Conservation (phyloP, 2,797 vertebrate species). For the Mionectes olivaceus region DNA sequence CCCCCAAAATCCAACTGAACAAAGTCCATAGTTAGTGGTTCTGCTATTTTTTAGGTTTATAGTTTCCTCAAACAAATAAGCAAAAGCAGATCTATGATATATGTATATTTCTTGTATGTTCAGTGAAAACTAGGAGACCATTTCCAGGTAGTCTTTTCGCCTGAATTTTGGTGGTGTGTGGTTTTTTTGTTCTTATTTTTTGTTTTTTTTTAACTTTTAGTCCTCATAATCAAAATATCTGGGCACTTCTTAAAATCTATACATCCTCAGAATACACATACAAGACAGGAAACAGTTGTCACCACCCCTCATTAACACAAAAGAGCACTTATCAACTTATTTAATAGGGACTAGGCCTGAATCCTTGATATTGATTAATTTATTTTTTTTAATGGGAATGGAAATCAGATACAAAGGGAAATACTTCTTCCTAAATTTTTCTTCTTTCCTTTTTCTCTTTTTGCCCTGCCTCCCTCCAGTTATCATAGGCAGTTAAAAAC, state of each 20-base stretch:
- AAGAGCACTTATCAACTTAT: background rate
- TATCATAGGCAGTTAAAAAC: background rate
- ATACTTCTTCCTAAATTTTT: background rate
- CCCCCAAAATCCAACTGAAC: rapidly evolving
- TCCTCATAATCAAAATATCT: background rate
- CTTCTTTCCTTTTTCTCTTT: no score
- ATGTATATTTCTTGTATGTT: background rate
- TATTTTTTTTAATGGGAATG: background rate
- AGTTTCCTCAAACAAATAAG: background rate
- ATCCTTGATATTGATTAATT: background rate
- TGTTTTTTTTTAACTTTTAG: background rate
- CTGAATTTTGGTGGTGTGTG: no score
- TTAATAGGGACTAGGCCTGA: background rate
- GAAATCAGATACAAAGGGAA: background rate
- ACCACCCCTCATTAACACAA: background rate
- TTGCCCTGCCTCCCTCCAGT: rapidly evolving
- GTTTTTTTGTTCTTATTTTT: no score
- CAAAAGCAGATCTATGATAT: background rate
- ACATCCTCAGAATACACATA: background rate
- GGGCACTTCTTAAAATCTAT: background rate
- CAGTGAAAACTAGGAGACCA: background rate
- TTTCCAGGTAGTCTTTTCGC: background rate
- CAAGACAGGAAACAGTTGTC: background rate
- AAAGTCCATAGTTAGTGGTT: background rate
- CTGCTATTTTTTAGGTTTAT: background rate